Percentiles rank a stretch among this genome's conserved stretches.
Evolutionary conservation across 2,888 invertebrate species (phyloP).

Genomic region (Mylabris sibirica): DNA sequence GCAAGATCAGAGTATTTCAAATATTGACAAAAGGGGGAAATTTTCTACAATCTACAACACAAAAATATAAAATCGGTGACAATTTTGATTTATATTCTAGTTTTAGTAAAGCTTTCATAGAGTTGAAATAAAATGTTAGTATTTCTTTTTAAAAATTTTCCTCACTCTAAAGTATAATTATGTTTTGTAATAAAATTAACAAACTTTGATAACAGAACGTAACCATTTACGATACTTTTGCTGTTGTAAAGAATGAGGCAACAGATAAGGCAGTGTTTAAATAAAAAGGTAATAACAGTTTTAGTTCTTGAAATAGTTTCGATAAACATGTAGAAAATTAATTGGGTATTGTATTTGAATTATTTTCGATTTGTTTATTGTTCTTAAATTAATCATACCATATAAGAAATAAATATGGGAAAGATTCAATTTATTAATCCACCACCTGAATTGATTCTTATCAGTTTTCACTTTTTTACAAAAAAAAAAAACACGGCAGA

Average conservation of each 20-base stretch:
- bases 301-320: slow-evolving; percentile 6
- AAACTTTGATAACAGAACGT: slow-evolving; percentile 10
- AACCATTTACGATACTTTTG: slow-evolving; percentile 12
- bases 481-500: not conserved
- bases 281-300: slow-evolving; percentile 6
- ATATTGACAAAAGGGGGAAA: not conserved
- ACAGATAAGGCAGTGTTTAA: slow-evolving; percentile 12
- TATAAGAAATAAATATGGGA: no score
- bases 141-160: no score
- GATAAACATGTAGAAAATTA: not conserved
- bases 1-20: not conserved
- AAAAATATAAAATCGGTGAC: not conserved
- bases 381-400: no score
- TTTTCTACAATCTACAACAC: not conserved
- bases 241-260: slow-evolving; percentile 11
- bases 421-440: not conserved
- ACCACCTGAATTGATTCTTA: slow-evolving; percentile 1
- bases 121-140: not conserved
- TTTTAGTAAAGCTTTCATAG: not conserved
- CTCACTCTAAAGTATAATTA: not conserved
- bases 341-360: not conserved
- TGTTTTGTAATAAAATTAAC: slow-evolving; percentile 12
- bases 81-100: not conserved
- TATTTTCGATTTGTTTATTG: not conserved
- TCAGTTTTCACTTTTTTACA: not conserved